Conservation (phyloP, 2,113 vertebrate species). For the Desmodus rotundus region DNA sequence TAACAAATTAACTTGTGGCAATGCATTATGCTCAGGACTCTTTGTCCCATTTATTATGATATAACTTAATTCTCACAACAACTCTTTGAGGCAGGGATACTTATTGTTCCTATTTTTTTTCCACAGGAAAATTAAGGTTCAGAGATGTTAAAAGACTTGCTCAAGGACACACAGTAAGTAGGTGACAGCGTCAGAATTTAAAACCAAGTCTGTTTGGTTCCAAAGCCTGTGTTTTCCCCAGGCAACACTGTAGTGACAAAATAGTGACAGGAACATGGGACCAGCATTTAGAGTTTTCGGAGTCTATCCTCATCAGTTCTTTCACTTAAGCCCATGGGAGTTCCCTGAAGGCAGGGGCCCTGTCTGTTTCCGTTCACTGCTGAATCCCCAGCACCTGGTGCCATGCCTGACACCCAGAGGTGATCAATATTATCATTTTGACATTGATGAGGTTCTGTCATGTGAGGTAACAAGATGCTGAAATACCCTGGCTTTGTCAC, state of each 20-base stretch:
- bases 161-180: background rate
- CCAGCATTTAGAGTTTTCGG: fast-evolving
- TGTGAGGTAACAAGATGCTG: background rate
- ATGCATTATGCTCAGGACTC: background rate
- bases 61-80: background rate
- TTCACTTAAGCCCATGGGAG: background rate
- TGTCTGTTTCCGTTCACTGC: background rate
- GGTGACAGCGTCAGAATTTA: background rate
- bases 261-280: too few relatives aligned
- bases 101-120: background rate
- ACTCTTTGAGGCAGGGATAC: background rate
- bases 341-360: background rate
- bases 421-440: background rate
- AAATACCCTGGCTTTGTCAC: background rate
- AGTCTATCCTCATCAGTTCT: background rate
- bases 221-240: background rate
- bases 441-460: background rate
- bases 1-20: background rate
- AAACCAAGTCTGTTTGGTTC: background rate
- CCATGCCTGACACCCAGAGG: background rate
- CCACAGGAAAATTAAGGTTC: background rate
- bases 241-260: background rate
- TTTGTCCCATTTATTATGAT: background rate
- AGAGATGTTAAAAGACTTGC: background rate
- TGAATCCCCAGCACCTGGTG: background rate